Base-by-base conservation (phyloP, 2,888 invertebrate genomes). In the Melanophora roralis region DNA sequence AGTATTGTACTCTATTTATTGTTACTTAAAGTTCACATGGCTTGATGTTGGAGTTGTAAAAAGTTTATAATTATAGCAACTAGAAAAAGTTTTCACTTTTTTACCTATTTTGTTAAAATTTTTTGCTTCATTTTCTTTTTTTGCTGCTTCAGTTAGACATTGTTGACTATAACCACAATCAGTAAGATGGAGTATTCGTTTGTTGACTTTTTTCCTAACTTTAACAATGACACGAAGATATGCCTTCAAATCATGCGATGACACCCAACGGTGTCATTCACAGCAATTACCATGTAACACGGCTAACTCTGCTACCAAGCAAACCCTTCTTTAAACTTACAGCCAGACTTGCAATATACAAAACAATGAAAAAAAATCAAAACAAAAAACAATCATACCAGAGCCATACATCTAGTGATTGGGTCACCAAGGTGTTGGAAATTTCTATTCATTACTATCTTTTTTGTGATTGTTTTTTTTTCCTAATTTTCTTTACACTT, bases 261-360 rank as follows among this genome's bases (percentile, higher is more conserved):
- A 76, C 80, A 80, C 80, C 75, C 72, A 76, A 76, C 76, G 76
- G 80, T 80, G 80, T 80, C 80, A 78, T 75, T 81, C 80, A 76
- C 80, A 76, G 73, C 80, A 76, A 72, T 76, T 76, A 76, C 72
- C 34, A 72, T 64, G 72, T 69, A 75, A 78, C 75, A 81, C 11
- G 83, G n/a, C 83, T 1, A 84, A 69, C 6, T 79, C 81, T 9
- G 79, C 81, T 45, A 78, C 78, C 82, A 32, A 16, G 23, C 51
- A 21, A 45, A 53, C 34, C 43, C 60, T 53, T 49, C 27, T 16
- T n/a, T 49, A 49, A 23, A 53, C 53, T 8, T 47, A 9, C 27
- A 27, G 47, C 36, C 47, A 19, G 55, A 60, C 45, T 32, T 65
- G 40, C 8, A 53, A 45, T 1, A n/a, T 11, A n/a, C n/a, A n/a